These are phyloP conservation scores for Drosophila serrata DNA, from an alignment of 1,140 invertebrate species.

Conservation along the genomic window DNA sequence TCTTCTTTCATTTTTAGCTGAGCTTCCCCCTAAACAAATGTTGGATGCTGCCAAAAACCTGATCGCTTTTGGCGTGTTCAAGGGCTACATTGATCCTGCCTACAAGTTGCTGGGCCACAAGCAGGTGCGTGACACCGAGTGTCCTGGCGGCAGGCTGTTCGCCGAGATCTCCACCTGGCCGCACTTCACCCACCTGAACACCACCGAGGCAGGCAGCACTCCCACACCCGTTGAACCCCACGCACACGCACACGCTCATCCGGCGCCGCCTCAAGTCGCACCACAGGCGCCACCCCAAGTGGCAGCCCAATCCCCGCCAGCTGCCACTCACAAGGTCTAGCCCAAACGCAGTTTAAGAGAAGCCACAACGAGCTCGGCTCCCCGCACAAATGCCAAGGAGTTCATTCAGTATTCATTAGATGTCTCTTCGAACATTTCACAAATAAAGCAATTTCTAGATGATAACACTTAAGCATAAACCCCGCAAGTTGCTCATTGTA, in stretches of 20 bases:
- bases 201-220: constrained; percentile 14
- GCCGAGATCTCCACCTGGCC: constrained; percentile 89
- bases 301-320: constrained; percentile 17
- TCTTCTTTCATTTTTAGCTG: constrained; percentile 83
- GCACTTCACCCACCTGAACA: constrained; percentile 85
- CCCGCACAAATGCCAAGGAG: constrained; percentile 55
- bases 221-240: constrained; percentile 16
- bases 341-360: constrained; percentile 33
- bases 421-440: constrained; percentile 50
- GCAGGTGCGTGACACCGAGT: constrained; percentile 89
- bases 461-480: constrained; percentile 50
- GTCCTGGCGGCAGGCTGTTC: constrained; percentile 89
- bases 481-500: constrained; percentile 21
- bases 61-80: constrained; percentile 88
- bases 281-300: constrained; percentile 5
- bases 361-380: constrained; percentile 58
- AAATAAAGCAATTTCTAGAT: constrained; percentile 64
- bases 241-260: constrained; percentile 3
- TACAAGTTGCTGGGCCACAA: constrained; percentile 90
- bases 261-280: neutral
- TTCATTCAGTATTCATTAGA: constrained; percentile 63
- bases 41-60: constrained; percentile 87
- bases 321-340: constrained; percentile 37
- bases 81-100: constrained; percentile 87
- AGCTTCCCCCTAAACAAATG: constrained; percentile 87